Base-by-base conservation (phyloP, 1,140 invertebrate species). In the Macrobrachium nipponense region DNA sequence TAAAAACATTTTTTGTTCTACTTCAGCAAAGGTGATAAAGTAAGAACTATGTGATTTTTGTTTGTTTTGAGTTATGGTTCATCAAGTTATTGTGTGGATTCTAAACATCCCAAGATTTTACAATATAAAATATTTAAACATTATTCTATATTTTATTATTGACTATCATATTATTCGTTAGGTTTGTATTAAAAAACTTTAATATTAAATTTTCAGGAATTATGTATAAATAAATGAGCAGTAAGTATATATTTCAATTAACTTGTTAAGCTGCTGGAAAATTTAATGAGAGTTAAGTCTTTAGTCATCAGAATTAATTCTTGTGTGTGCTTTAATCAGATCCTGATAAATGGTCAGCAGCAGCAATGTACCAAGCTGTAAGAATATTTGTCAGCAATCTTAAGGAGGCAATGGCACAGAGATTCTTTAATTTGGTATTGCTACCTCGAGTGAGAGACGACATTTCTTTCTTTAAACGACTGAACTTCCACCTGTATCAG, bases 401-500 rank as follows among this genome's bases (percentile, higher is more conserved):
- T 27, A 98, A 97, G 90, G 96, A 98, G 87, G 96, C 97, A 90
- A 98, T 99, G 96, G 97, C 98, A 10, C 98, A 99, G 91, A 93
- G 97, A 81, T 99, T 99, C 92, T 99, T 96, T 90, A 98, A 98
- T 92, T 92, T 98, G 60, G 95, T 99, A 61, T 91, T 99, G 14
- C 91, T 99, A 18, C 98, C 98, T 0, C 93, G 98, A 80, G 93
- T 99, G 14, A 93, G 98, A 73, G 98, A 99, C 92, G 98, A 99
- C 91, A 95, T 99, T 78, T 94, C 94, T 17, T 97, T 99, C 91
- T 99, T 96, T 91, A 99, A 99, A 91, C 94, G 96, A 91, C 92
- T 99, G 1, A 99, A 99, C 92, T 98, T 98, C 91, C 98, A 99
- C 92, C 92, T 99, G 12, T 99, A 98, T 91, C 96, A 97, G 93